Percentiles rank a stretch among this genome's conserved stretches.
Conservation (phyloP, 1,140 invertebrate species). For the Elysia chlorotica region DNA sequence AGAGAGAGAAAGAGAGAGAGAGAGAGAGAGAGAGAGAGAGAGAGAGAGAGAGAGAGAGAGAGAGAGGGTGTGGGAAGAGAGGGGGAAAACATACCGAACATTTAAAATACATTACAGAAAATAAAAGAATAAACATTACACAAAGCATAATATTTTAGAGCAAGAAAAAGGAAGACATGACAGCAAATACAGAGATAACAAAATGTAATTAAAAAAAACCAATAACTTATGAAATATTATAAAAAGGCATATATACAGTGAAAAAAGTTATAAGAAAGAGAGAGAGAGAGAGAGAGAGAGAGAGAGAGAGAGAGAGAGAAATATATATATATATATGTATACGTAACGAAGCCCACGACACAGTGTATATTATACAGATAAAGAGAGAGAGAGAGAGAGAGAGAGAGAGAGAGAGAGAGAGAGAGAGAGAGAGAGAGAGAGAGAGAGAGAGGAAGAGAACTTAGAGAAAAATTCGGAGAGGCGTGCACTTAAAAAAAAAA, state of each 20-base stretch:
- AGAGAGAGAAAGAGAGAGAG: not conserved
- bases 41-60: not conserved
- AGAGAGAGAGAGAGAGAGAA: not conserved
- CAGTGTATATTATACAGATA: too few species aligned
- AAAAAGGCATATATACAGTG: too few species aligned
- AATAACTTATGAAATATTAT: too few species aligned
- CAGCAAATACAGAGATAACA: too few species aligned
- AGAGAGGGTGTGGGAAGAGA: not conserved
- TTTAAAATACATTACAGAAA: too few species aligned
- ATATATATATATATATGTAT: not conserved
- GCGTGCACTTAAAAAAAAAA: too few species aligned
- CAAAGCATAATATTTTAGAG: too few species aligned
- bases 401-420: not conserved
- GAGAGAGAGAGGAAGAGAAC: not conserved
- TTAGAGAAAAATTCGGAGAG: not conserved
- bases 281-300: not conserved
- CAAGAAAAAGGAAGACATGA: too few species aligned
- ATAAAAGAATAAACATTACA: too few species aligned
- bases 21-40: not conserved
- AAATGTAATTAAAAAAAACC: too few species aligned
- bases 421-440: conserved; percentile 19
- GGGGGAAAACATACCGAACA: not conserved
- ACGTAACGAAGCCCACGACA: too few species aligned
- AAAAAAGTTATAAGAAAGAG: not conserved
- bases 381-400: not conserved